These are phyloP conservation scores for Poecile montanus DNA, from an alignment of 2,797 vertebrate species.

Conservation along the genomic window DNA sequence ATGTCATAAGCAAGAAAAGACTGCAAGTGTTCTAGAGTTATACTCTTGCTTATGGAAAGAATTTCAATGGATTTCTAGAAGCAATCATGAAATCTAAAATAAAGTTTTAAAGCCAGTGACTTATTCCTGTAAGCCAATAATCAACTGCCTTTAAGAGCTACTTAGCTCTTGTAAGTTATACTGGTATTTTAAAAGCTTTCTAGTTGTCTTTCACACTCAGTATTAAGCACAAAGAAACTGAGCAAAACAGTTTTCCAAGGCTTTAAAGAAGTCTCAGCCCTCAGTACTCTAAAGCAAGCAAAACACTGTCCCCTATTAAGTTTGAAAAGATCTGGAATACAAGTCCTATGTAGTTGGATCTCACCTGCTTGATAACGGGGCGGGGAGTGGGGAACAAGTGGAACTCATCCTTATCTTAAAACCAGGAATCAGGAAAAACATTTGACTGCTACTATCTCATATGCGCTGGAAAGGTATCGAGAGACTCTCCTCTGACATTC, in stretches of 20 bases:
- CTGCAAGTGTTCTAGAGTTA: not conserved
- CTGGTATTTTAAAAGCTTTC: not conserved
- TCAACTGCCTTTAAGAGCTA: not conserved
- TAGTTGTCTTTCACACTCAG: not conserved
- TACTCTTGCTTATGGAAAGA: not conserved
- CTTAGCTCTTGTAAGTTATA: not conserved
- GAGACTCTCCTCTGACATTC: not conserved
- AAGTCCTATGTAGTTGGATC: not conserved
- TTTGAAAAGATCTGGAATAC: not conserved
- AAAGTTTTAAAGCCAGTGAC: not conserved
- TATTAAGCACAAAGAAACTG: not conserved
- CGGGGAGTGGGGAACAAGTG: accelerated
- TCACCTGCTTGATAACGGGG: not conserved
- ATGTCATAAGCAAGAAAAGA: not conserved
- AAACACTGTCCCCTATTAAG: not conserved
- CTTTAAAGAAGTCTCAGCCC: not conserved
- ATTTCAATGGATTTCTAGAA: not conserved
- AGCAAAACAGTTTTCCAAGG: not conserved
- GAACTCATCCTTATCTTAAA: not conserved
- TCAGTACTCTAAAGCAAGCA: not conserved
- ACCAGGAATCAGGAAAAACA: not conserved
- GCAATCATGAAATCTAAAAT: not conserved
- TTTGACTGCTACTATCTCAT: not conserved
- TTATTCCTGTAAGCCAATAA: not conserved
- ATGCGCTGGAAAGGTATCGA: not conserved